phyloP scores from a whole-genome alignment of 2,113 vertebrate species.

The Corvus moneduloides region DNA sequence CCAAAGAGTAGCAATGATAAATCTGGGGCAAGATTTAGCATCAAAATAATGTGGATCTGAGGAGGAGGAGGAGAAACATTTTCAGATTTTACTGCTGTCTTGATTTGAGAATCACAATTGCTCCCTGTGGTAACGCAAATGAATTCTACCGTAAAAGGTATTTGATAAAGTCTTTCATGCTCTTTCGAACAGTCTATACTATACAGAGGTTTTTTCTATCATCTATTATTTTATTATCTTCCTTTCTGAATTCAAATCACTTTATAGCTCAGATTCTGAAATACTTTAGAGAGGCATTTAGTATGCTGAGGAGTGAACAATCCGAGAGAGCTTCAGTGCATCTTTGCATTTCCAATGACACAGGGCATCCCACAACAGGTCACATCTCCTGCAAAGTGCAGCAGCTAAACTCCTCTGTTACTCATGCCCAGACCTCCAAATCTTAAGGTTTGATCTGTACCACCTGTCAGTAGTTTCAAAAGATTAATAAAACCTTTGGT shows the following conservation, averaged over 20 bases:
- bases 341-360: constrained; percentile 37
- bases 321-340: not conserved
- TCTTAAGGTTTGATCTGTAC: not conserved
- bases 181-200: constrained; percentile 9
- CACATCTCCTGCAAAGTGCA: not conserved
- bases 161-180: constrained; percentile 57
- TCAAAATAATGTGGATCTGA: not conserved
- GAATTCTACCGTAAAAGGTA: constrained; percentile 41
- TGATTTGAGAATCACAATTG: constrained; percentile 27
- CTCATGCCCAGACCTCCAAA: not conserved
- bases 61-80: not conserved
- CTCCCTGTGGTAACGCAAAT: constrained; percentile 41
- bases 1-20: not conserved
- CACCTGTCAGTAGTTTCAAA: not conserved
- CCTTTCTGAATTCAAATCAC: constrained; percentile 58
- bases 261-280: not conserved
- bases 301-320: not conserved
- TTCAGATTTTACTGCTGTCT: constrained; percentile 19
- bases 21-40: not conserved
- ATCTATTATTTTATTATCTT: constrained; percentile 61
- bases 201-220: not conserved
- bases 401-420: not conserved
- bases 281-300: constrained; percentile 13
- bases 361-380: constrained; percentile 1
- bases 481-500: not conserved